A percentile compares a stretch with the other conserved stretches of the same genome.
These are phyloP conservation scores for Acanthoscelides obtectus DNA, from an alignment of 2,888 invertebrate species.

Conservation along the genomic window DNA sequence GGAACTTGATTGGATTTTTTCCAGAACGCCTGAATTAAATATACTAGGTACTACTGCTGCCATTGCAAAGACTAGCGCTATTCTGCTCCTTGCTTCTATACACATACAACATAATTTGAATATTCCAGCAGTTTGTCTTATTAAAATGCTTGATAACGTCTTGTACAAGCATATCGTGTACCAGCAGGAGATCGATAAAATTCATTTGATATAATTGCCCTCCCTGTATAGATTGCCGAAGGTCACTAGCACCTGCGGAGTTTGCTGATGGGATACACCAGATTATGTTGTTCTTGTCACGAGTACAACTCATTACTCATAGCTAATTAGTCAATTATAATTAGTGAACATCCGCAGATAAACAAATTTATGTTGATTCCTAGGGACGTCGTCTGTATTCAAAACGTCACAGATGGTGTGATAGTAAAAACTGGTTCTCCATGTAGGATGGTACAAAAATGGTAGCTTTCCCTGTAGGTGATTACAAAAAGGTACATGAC, in stretches of 20 bases:
- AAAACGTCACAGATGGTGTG: conserved; percentile 13
- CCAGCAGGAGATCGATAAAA: not conserved
- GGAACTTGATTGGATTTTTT: too few species aligned
- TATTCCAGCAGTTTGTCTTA: not conserved
- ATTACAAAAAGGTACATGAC: too few species aligned
- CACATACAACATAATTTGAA: not conserved
- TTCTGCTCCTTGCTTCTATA: not conserved
- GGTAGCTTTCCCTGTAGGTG: conserved; percentile 1
- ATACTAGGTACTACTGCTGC: not conserved
- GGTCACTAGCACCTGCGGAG: conserved; percentile 16
- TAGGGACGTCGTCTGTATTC: conserved; percentile 10
- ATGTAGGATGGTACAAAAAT: not conserved
- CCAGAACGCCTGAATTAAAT: too few species aligned
- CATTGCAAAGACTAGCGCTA: not conserved
- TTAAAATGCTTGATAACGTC: too few species aligned
- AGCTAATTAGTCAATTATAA: conserved; percentile 29
- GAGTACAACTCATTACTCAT: conserved; percentile 29
- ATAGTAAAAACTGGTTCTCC: conserved; percentile 8
- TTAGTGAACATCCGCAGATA: conserved; percentile 20
- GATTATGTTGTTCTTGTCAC: conserved; percentile 28
- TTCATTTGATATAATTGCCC: not conserved
- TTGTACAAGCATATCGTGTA: not conserved
- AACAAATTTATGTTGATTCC: conserved; percentile 15
- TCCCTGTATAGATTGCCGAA: conserved; percentile 7
- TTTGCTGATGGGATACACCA: conserved; percentile 20